Evolutionary conservation across 1,140 invertebrate species (phyloP).

Genomic region (Brachionus rubens): DNA sequence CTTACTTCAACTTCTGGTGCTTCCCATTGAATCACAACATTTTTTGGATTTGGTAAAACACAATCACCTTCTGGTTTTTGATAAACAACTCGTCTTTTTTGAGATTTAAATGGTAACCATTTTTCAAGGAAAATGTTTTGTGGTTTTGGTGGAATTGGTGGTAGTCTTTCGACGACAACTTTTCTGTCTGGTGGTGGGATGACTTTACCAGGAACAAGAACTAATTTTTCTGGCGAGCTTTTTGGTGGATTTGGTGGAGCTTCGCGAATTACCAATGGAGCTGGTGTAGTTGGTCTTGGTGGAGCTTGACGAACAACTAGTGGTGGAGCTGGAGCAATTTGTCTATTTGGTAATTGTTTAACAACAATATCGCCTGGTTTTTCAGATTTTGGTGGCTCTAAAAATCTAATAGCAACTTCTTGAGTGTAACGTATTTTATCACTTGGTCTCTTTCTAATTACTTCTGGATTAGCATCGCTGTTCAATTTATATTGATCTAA

Average conservation of each 20-base stretch:
- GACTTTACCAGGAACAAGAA: slow-evolving; percentile 25
- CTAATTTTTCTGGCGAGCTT: neutral
- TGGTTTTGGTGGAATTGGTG: slow-evolving; percentile 35
- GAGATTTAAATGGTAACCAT: slow-evolving; percentile 41
- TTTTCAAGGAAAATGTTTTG: slow-evolving; percentile 35
- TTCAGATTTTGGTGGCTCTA: slow-evolving; percentile 19
- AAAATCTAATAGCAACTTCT: slow-evolving; percentile 27
- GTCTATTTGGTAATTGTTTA: slow-evolving; percentile 5
- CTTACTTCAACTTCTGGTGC: slow-evolving; percentile 38
- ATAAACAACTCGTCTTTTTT: slow-evolving; percentile 24
- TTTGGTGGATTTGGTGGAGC: slow-evolving; percentile 14
- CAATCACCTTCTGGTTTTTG: slow-evolving; percentile 1
- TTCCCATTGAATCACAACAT: slow-evolving; percentile 45
- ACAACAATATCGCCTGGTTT: slow-evolving; percentile 30
- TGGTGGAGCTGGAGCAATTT: slow-evolving; percentile 40
- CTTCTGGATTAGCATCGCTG: slow-evolving; percentile 43
- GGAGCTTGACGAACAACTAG: slow-evolving; percentile 35
- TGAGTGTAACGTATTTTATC: slow-evolving; percentile 16
- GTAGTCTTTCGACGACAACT: slow-evolving; percentile 41
- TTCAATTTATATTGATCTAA: slow-evolving; percentile 39
- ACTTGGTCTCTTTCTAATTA: slow-evolving; percentile 19
- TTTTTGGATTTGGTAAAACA: neutral
- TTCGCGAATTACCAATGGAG: slow-evolving; percentile 10
- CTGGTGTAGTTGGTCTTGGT: neutral
- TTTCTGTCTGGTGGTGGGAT: slow-evolving; percentile 28